Percentiles rank a stretch among this genome's conserved stretches.
Conservation (phyloP, 1,140 invertebrate genomes). For the Lepidurus couesii region DNA sequence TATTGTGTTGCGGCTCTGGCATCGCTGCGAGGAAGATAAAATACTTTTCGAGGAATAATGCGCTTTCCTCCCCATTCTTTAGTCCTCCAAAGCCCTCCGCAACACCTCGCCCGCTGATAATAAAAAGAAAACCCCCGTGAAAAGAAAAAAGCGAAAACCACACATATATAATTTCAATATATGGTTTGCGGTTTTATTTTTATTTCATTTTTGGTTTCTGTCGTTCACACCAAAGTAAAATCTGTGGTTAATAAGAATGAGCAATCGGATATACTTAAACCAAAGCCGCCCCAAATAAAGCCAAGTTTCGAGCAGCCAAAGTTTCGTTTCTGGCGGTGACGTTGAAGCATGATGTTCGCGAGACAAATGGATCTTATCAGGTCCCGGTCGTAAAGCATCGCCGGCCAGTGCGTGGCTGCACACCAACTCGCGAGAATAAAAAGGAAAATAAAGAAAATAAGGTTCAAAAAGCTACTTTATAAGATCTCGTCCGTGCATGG, state of each 20-base stretch:
- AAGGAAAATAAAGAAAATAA: neutral
- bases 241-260: too few species aligned
- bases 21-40: neutral
- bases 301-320: neutral
- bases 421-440: neutral
- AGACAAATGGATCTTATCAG: slow-evolving; percentile 22
- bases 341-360: neutral
- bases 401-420: slow-evolving; percentile 12
- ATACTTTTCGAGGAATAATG: neutral
- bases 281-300: neutral
- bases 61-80: neutral
- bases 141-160: neutral
- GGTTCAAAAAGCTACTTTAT: too few species aligned
- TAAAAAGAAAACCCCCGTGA: neutral
- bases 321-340: neutral
- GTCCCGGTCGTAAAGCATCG: neutral
- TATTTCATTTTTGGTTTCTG: neutral
- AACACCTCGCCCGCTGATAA: neutral
- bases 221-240: too few species aligned
- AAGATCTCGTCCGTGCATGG: too few species aligned
- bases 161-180: too few species aligned
- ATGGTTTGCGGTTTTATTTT: neutral
- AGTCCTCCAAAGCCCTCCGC: neutral
- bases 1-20: too few species aligned
- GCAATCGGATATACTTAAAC: too few species aligned